Evolutionary conservation across 2,888 invertebrate species (phyloP), one percentile per base, ranked within the genome.

Genomic region (Saturnia pavonia): DNA sequence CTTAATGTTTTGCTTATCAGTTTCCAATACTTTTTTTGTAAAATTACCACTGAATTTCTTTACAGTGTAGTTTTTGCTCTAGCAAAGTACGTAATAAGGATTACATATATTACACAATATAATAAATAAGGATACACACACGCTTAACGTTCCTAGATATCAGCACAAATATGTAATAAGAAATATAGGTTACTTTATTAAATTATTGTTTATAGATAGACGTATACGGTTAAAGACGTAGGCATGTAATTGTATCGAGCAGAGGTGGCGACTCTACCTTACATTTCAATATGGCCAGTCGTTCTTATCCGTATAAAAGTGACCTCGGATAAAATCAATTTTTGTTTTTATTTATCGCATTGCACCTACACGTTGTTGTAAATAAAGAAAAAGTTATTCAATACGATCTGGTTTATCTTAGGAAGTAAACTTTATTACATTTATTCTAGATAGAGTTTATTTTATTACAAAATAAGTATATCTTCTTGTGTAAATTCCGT

Each of bases 291-390:
- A 72, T 72, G 75, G 77, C 73, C 72, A 73, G 74, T 34, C 40
- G 76, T 71, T 72, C 70, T 75, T 79, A 76, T 77, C 79, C 75
- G 76, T 81, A 88, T 87, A 88, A 88, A 87, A 84, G 76, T 83
- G 87, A 85, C 87, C 87, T 87, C 84, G 85, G 76, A 75, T 77
- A 75, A 76, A 81, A 85, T 84, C 82, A 80, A 82, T 82, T 54
- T 34, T 42, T 75, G 85, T 86, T 75, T 87, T 86, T 87, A 84
- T 84, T 83, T 83, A 79, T 82, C 77, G 78, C 78, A 78, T 74
- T 75, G 84, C 83, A 80, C 87, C 86, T 85, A 86, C 86, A 80
- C 81, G 72, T 72, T 77, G 74, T 77, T 81, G 80, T 80, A 81
- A 78, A 85, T 82, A 81, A 82, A 80, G 71, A 74, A 76, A 63